Percentiles rank a stretch among this genome's conserved stretches.
phyloP scores from a whole-genome alignment of 2,113 vertebrate species.

The Actenoides hombroni region DNA sequence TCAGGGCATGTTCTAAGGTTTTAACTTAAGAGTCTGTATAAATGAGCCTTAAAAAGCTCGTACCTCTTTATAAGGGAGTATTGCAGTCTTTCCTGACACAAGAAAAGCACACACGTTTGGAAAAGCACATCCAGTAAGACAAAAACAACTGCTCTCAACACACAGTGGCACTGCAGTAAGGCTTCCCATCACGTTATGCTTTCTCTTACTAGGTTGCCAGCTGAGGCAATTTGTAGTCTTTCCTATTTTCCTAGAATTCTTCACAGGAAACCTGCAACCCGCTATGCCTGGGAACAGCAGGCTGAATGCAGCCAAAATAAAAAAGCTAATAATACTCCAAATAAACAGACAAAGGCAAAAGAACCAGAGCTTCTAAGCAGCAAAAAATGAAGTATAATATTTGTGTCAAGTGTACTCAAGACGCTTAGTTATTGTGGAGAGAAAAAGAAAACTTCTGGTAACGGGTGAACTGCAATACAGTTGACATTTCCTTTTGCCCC shows the following conservation, averaged over 20 bases:
- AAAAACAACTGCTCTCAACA: not conserved
- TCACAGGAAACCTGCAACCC: not conserved
- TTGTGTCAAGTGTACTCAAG: accelerated
- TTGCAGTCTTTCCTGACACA: not conserved
- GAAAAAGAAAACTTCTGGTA: not conserved
- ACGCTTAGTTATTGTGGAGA: not conserved
- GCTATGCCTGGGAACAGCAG: not conserved
- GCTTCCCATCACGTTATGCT: not conserved
- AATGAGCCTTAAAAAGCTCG: not conserved
- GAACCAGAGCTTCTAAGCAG: not conserved
- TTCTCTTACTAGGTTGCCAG: not conserved
- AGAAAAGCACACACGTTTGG: not conserved
- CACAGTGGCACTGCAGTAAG: not conserved
- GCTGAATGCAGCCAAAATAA: not conserved
- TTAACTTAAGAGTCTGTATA: not conserved
- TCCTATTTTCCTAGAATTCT: not conserved
- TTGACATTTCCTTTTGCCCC: not conserved
- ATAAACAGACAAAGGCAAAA: not conserved
- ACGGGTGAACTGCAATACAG: not conserved
- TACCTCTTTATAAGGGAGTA: not conserved
- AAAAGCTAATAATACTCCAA: not conserved
- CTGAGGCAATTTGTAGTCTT: not conserved
- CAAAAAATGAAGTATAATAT: not conserved
- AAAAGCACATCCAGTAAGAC: not conserved
- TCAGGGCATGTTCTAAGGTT: not conserved